A percentile compares a stretch with the other conserved stretches of the same genome.
Evolutionary conservation across 2,888 invertebrate genomes (phyloP).

Genomic region (Eumerus sabulonum): DNA sequence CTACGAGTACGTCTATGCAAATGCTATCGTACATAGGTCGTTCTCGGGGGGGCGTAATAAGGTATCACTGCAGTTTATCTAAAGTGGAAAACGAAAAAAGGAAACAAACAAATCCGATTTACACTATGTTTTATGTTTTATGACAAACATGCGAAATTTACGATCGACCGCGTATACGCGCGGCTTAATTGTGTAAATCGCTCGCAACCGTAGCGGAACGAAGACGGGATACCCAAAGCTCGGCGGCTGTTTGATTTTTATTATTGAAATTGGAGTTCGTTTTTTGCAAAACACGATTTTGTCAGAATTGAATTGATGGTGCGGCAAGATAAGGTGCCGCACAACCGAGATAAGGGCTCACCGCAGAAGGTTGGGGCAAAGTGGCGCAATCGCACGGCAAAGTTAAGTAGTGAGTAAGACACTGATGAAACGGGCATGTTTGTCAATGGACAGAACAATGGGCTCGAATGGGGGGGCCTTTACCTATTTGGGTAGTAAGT

Average conservation of each 20-base stretch:
- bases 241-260: slow-evolving; percentile 47
- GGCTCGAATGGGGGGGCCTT: slow-evolving; percentile 32
- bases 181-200: too few species aligned
- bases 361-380: not conserved
- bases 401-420: slow-evolving; percentile 41
- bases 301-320: slow-evolving; percentile 41
- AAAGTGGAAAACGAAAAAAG: slow-evolving; percentile 48
- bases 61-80: slow-evolving; percentile 62
- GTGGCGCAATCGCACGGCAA: slow-evolving; percentile 21
- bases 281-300: slow-evolving; percentile 38
- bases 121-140: slow-evolving; percentile 63
- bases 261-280: slow-evolving; percentile 40
- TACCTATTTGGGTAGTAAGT: slow-evolving; percentile 44
- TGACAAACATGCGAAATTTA: slow-evolving; percentile 65
- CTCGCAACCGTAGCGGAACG: too few species aligned
- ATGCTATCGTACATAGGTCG: not conserved
- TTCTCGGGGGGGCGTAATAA: slow-evolving; percentile 43
- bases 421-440: slow-evolving; percentile 12
- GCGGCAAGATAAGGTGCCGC: slow-evolving; percentile 30
- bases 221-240: too few species aligned
- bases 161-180: slow-evolving; percentile 26
- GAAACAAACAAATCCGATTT: slow-evolving; percentile 56
- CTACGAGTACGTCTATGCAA: not conserved
- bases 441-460: slow-evolving; percentile 29
- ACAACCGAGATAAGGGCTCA: slow-evolving; percentile 30